A percentile compares a stretch with the other conserved stretches of the same genome.
Evolutionary conservation across 2,888 invertebrate species (phyloP).

Genomic region (Phyto melanocephala): DNA sequence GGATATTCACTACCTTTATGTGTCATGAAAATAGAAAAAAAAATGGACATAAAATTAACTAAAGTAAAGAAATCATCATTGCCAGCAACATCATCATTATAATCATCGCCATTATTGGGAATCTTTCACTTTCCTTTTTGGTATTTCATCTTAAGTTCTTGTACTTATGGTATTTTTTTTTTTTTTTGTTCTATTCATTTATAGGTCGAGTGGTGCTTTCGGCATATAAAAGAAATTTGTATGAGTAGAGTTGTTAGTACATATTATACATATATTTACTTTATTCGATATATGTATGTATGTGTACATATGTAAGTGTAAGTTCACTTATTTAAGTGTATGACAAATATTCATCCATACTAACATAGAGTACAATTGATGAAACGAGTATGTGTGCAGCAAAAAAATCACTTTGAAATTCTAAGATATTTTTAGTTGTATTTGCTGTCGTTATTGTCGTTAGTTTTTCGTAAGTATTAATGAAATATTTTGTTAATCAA

Average conservation of each 20-base stretch:
- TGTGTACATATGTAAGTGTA: too few relatives aligned
- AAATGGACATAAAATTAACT: not conserved
- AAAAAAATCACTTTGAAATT: not conserved
- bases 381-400: not conserved
- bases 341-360: not conserved
- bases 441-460: not conserved
- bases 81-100: conserved; percentile 30
- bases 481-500: conserved; percentile 32
- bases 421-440: not conserved
- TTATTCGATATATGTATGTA: not conserved
- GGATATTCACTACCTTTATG: not conserved
- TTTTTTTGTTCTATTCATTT: not conserved
- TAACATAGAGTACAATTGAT: not conserved
- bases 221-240: conserved; percentile 25
- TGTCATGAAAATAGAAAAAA: not conserved
- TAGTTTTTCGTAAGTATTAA: conserved; percentile 20
- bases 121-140: conserved; percentile 8
- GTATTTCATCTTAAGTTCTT: conserved; percentile 17
- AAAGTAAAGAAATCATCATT: conserved; percentile 40
- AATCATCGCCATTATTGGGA: conserved; percentile 34
- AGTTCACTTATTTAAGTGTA: not conserved
- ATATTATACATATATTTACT: not conserved
- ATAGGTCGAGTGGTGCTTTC: conserved; percentile 56
- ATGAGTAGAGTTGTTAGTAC: not conserved
- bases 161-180: not conserved